phyloP scores from a whole-genome alignment of 2,113 vertebrate species.

The Cyprinodon variegatus region DNA sequence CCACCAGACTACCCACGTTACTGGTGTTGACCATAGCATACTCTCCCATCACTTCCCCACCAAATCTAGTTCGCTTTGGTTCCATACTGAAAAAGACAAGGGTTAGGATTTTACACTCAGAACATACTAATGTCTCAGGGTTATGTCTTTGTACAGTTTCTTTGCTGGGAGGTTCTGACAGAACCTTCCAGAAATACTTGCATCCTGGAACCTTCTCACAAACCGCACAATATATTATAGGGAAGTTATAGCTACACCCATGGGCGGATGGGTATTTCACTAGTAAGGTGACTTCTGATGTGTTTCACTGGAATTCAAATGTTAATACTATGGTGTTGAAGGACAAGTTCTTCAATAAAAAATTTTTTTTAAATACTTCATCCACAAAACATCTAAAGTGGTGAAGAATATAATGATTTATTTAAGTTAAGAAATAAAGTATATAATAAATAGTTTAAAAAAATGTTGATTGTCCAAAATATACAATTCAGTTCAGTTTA shows the following conservation, averaged over 20 bases:
- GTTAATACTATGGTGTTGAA: too few species aligned
- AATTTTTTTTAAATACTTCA: too few species aligned
- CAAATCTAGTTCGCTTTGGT: constrained; percentile 79
- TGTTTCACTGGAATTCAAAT: not conserved
- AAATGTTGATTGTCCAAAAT: too few species aligned
- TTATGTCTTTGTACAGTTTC: too few species aligned
- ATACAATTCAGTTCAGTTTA: too few species aligned
- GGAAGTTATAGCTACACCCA: not conserved
- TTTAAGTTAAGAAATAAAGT: too few species aligned
- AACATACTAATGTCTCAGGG: not conserved
- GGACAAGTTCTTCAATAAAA: too few species aligned
- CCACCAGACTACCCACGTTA: constrained; percentile 89
- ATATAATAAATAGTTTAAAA: too few species aligned
- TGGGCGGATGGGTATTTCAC: not conserved
- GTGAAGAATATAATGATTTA: too few species aligned
- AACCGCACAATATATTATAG: not conserved
- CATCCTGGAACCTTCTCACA: not conserved
- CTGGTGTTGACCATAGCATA: constrained; percentile 87
- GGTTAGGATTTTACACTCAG: not conserved
- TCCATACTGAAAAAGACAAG: constrained; percentile 49
- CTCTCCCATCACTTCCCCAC: constrained; percentile 89
- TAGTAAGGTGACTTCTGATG: not conserved
- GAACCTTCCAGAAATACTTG: not conserved
- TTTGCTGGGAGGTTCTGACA: not conserved
- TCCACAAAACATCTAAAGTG: too few species aligned